phyloP scores from a whole-genome alignment of 2,113 vertebrate species.

The Tautogolabrus adspersus region DNA sequence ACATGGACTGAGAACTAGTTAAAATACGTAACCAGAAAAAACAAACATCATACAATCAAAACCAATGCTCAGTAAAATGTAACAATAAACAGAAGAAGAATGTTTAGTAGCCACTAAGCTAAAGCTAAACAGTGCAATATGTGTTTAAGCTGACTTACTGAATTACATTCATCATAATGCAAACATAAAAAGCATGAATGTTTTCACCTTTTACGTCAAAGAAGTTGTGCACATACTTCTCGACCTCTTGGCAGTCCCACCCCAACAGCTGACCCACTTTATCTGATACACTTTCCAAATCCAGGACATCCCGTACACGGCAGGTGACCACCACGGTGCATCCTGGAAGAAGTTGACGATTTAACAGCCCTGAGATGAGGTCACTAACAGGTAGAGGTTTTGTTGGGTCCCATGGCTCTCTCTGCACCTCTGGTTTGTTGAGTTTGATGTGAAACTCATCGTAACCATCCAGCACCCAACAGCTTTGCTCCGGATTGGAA shows the following conservation, averaged over 20 bases:
- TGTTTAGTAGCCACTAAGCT: too few relatives aligned
- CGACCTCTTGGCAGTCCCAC: conserved; percentile 83
- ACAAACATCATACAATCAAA: too few relatives aligned
- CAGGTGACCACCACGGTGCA: conserved; percentile 91
- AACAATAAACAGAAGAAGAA: too few relatives aligned
- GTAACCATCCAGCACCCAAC: conserved; percentile 92
- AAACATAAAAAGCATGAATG: background rate
- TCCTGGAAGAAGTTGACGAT: conserved; percentile 85
- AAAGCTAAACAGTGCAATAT: too few relatives aligned
- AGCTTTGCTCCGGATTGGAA: conserved; percentile 80
- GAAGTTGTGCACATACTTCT: conserved; percentile 84
- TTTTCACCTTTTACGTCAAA: conserved; percentile 78
- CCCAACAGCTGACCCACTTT: conserved; percentile 85
- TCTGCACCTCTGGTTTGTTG: background rate
- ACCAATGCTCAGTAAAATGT: too few relatives aligned
- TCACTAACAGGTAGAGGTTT: conserved; percentile 72
- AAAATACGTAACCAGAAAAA: too few relatives aligned
- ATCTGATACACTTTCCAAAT: conserved; percentile 73
- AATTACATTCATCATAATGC: background rate
- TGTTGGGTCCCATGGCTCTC: conserved; percentile 16
- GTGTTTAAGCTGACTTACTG: background rate
- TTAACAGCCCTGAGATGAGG: conserved; percentile 86
- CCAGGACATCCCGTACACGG: conserved; percentile 80
- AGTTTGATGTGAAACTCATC: conserved; percentile 86
- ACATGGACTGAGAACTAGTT: too few relatives aligned